Evolutionary conservation across 23 tunicate genomes (phyloP).

Genomic region (Aplidium turbinatum): DNA sequence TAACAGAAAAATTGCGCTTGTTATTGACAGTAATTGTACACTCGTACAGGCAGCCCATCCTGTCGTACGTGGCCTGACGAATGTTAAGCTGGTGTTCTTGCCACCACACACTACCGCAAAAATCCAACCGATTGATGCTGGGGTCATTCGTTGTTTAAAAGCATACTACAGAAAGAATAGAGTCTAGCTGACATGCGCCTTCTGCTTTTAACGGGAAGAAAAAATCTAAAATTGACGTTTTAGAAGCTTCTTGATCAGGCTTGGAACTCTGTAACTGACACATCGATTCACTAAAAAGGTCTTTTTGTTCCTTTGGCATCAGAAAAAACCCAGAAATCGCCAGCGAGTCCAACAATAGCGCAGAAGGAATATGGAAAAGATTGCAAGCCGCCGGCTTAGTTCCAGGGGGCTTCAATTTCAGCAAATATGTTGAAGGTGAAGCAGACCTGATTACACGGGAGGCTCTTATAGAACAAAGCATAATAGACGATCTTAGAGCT

Average conservation of each 20-base stretch:
- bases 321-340: no score
- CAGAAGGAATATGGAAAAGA: no score
- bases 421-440: no score
- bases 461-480: no score
- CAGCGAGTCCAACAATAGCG: no score
- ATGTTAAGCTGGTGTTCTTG: slow-evolving; percentile 6
- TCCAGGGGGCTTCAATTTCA: no score
- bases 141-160: background rate
- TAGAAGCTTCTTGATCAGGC: slow-evolving; percentile 17
- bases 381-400: no score
- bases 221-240: slow-evolving; percentile 3
- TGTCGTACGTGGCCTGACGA: slow-evolving; percentile 2
- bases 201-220: background rate
- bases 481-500: no score
- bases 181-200: slow-evolving; percentile 14
- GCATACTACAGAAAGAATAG: background rate
- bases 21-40: background rate
- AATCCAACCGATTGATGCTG: slow-evolving; percentile 5
- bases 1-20: slow-evolving; percentile 14
- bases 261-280: background rate
- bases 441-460: no score
- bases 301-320: no score
- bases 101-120: slow-evolving; percentile 12
- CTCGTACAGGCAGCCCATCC: slow-evolving; percentile 1
- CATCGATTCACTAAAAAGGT: no score